Evolutionary conservation across 2,888 invertebrate species (phyloP), one percentile per base, ranked within the genome.

Genomic region (Tetragnatha montana): DNA sequence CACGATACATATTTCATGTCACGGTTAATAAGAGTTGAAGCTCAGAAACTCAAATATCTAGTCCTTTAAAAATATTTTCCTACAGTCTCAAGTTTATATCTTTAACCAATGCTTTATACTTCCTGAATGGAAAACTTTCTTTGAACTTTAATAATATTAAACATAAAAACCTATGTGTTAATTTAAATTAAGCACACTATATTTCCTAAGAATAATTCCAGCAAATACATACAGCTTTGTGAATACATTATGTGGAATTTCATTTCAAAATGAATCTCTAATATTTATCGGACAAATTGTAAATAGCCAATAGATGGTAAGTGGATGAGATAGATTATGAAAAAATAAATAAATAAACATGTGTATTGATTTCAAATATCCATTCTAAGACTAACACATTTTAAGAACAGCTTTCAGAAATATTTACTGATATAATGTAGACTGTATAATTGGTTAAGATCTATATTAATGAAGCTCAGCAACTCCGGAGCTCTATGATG

Each of bases 401-500:
- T 6, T 17, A 14, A 1, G 14, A 60, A 14, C 60, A 14, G 17
- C 60, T 60, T 8, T 60, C 10, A 17, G 7, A 60, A 60, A 60
- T 60, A 60, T 60, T 60, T 60, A 17, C 60, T 10, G 60, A 10
- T 10, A 60, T 17, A n/a, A 76, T 49, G 50, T 19, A 51, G 19
- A n/a, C 6, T 17, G 19, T 50, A 51, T 76, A 76, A 50, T 76
- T 51, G 76, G 50, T 49, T 50, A 76, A 76, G 50, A 76, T 50
- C 50, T 76, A 14, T 50, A 51, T 76, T 76, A 51, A 76, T 76
- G 76, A 49, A 14, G 10, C 50, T 19, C 47, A 78, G 60, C 78
- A 60, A 22, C 60, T 78, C 78, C 21, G 22, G 22, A 78, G 78
- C 22, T 73, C 50, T 51, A 73, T 82, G 73, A 73, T 82, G 71